Base-by-base conservation (phyloP, 1,140 invertebrate species). In the Dufourea novaeangliae region DNA sequence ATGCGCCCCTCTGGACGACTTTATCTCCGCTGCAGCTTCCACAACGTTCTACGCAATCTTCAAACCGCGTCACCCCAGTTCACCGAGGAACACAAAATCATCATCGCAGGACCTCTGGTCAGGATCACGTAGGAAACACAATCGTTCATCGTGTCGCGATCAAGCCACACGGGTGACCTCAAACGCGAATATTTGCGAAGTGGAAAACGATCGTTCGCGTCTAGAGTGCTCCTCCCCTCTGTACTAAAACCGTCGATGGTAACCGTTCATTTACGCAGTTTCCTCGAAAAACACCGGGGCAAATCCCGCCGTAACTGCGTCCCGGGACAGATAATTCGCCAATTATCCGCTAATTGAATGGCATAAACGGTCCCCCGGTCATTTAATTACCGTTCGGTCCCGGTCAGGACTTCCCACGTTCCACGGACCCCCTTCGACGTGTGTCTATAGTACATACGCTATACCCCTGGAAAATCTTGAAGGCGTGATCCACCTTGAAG, bases 291-390 rank as follows among this genome's bases (percentile, higher is more conserved):
- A 25, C 50, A 10, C 14, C 50, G 32, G 1, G 20, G 27, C 59
- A 56, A 76, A 70, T 34, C 62, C 27, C 61, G 64, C 34, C n/a
- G 50, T 64, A 44, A 68, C 67, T 34, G 39, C 56, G 73, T 34
- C 25, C 39, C 32, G 67, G 62, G 54, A 41, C 59, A 25, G 79
- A 50, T 80, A 79, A 83, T 84, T 84, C 67, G 27, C 81, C 82
- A 83, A 83, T 84, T 84, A 83, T 79, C n/a, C 67, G 77, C 76
- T 79, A 84, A 84, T 84, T 83, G 82, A 84, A 84, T 83, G 54
- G 80, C 46, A 46, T 63, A 57, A 73, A 69, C 25, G 61, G 52
- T 34, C 44, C 41, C 44, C 52, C 25, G 29, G 64, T 57, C 78
- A 27, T 82, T 83, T 83, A 83, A 83, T 83, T 83, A 71, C 52